phyloP scores from a whole-genome alignment of 2,797 vertebrate species.

The Alca torda region DNA sequence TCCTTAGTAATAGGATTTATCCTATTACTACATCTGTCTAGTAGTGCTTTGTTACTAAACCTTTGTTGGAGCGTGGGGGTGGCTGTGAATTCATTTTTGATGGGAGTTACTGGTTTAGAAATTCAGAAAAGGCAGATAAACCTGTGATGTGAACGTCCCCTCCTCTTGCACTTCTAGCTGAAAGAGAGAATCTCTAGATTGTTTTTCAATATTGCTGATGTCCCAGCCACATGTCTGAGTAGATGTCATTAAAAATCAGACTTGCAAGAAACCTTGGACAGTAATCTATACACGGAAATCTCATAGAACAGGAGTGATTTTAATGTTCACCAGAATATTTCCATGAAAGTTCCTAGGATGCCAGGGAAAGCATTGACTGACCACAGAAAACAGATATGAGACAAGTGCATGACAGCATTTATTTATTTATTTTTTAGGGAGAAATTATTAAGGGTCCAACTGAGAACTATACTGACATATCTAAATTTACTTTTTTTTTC shows the following conservation, averaged over 20 bases:
- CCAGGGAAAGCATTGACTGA: background rate
- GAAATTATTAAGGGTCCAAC: background rate
- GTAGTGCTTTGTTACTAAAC: background rate
- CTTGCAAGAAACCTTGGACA: background rate
- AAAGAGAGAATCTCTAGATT: background rate
- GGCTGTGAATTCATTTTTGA: background rate
- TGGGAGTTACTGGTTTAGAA: background rate
- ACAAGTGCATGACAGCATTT: background rate
- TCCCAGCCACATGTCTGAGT: background rate
- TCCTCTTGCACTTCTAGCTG: background rate
- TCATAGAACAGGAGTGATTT: background rate
- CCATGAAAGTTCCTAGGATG: background rate
- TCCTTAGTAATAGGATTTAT: background rate
- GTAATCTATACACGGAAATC: background rate
- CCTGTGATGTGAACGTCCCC: background rate
- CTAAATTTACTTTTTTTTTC: background rate
- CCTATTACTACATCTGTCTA: background rate
- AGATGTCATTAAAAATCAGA: background rate
- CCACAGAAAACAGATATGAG: background rate
- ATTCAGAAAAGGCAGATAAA: background rate
- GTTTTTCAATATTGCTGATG: background rate
- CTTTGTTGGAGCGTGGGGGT: background rate
- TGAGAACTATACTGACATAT: background rate
- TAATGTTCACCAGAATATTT: background rate
- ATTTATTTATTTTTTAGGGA: background rate